Conservation (phyloP, 2,888 invertebrate species). For the Onchidella celtica region DNA sequence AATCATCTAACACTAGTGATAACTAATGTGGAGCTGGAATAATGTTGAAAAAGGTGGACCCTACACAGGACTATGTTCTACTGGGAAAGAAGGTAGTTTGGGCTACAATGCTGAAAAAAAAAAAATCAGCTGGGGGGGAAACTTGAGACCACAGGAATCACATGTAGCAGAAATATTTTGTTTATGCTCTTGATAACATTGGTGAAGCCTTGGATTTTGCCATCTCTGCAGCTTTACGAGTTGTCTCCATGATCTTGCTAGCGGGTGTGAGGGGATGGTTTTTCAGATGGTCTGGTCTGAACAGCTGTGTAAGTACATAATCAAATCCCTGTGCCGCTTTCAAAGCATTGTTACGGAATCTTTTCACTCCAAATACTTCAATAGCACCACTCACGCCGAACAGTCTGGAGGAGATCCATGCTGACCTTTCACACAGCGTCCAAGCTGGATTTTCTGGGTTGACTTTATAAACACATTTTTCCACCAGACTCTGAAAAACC, state of each 20-base stretch:
- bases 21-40: too few relatives aligned
- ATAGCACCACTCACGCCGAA: conserved; percentile 93
- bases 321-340: conserved; percentile 93
- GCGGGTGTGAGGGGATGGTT: conserved; percentile 63
- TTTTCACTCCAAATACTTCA: conserved; percentile 92
- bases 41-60: too few relatives aligned
- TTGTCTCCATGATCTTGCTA: conserved; percentile 88
- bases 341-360: conserved; percentile 91
- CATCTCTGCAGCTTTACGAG: conserved; percentile 89
- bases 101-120: too few relatives aligned
- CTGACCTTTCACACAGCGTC: conserved; percentile 90
- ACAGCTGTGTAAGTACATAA: conserved; percentile 84
- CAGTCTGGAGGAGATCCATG: conserved; percentile 94
- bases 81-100: too few relatives aligned
- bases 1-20: too few relatives aligned
- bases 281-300: conserved; percentile 50
- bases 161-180: too few relatives aligned
- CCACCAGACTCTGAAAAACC: conserved; percentile 89
- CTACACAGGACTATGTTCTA: too few relatives aligned
- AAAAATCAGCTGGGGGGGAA: too few relatives aligned
- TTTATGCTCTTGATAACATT: conserved; percentile 40
- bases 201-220: conserved; percentile 82
- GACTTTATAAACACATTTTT: conserved; percentile 91
- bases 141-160: too few relatives aligned
- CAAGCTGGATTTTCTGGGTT: conserved; percentile 86